These are phyloP conservation scores for Bombyx mandarina DNA, from an alignment of 1,140 invertebrate species.

Conservation along the genomic window DNA sequence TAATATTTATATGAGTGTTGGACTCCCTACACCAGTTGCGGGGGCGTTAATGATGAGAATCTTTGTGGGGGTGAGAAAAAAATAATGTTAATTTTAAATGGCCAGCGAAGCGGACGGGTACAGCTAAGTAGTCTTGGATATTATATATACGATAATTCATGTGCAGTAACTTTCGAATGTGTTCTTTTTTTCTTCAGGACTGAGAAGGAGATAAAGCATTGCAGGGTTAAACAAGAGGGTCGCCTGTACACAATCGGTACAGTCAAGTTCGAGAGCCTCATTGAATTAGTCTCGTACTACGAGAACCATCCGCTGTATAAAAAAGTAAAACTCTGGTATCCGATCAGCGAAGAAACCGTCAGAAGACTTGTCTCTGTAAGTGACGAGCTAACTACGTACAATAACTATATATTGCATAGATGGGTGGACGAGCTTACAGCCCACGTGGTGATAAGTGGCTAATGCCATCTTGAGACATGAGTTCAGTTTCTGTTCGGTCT, in stretches of 20 bases:
- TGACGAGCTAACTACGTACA: slow-evolving; percentile 12
- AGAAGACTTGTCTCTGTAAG: slow-evolving; percentile 78
- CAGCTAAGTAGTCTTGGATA: background rate
- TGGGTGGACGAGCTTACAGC: too few species aligned
- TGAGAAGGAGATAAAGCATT: slow-evolving; percentile 95
- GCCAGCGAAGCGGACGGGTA: too few species aligned
- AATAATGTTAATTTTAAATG: too few species aligned
- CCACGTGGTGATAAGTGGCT: too few species aligned
- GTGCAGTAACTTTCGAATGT: too few species aligned
- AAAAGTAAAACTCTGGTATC: slow-evolving; percentile 87
- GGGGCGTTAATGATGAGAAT: too few species aligned
- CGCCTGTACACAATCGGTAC: slow-evolving; percentile 91
- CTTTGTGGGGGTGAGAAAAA: too few species aligned
- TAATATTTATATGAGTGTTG: too few species aligned
- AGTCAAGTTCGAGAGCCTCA: slow-evolving; percentile 93
- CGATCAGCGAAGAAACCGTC: slow-evolving; percentile 87
- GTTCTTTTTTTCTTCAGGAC: slow-evolving; percentile 73
- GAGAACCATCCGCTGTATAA: slow-evolving; percentile 92
- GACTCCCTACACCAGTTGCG: too few species aligned
- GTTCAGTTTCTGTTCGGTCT: too few species aligned
- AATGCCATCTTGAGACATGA: too few species aligned
- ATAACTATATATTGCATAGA: too few species aligned
- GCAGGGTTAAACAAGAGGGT: slow-evolving; percentile 92
- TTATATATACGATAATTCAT: background rate
- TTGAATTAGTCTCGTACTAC: slow-evolving; percentile 93